These are phyloP conservation scores for Garra rufa DNA, from an alignment of 2,113 vertebrate species.

Conservation along the genomic window DNA sequence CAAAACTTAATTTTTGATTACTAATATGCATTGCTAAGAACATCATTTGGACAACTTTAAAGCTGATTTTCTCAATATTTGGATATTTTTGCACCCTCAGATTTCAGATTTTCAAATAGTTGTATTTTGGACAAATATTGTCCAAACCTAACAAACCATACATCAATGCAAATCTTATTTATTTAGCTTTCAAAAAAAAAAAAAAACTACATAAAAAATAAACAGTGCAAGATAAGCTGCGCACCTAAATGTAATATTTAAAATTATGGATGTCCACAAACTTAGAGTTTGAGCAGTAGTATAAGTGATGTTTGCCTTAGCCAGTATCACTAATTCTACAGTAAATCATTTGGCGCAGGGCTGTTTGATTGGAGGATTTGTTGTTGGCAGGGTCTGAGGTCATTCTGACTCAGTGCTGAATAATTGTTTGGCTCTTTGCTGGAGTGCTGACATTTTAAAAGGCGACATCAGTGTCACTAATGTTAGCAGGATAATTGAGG, in stretches of 20 bases:
- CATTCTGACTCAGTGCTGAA: slow-evolving; percentile 8
- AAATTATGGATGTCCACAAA: background rate
- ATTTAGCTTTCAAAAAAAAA: no score
- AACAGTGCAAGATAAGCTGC: background rate
- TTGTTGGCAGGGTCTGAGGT: slow-evolving; percentile 18
- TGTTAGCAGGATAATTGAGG: slow-evolving; percentile 21
- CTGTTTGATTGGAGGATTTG: slow-evolving; percentile 19
- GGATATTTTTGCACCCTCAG: no score
- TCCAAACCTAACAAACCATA: no score
- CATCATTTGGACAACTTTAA: no score
- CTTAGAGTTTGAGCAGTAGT: background rate
- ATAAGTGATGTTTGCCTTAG: background rate
- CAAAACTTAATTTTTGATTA: no score
- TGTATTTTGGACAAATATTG: no score
- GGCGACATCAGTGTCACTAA: slow-evolving; percentile 40
- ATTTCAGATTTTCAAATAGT: no score
- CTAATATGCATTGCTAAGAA: no score
- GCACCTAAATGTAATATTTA: background rate
- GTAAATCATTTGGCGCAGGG: background rate
- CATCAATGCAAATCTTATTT: no score
- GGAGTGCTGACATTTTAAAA: slow-evolving; percentile 46
- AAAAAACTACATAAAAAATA: background rate
- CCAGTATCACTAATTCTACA: background rate
- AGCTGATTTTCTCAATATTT: no score
- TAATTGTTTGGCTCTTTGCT: background rate